Conservation (phyloP, 2,113 vertebrate genomes). For the Corapipo altera region DNA sequence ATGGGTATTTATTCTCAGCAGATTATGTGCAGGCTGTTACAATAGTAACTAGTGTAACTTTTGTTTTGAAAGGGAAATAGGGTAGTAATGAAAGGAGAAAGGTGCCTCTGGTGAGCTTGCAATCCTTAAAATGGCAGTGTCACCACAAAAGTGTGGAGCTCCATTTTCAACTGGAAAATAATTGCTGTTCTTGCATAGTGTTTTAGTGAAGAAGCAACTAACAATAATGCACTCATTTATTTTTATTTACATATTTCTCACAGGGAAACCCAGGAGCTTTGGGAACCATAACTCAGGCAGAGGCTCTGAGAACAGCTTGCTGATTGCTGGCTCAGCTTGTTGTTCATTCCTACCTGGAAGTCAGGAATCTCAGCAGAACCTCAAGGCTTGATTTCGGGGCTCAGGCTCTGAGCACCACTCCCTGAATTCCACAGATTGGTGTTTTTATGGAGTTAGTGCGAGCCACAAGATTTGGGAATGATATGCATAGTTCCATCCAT, state of each 20-base stretch:
- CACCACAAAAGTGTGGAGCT: neutral
- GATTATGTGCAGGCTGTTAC: slow-evolving; percentile 18
- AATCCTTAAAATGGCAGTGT: neutral
- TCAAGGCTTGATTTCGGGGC: neutral
- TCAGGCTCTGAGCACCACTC: neutral
- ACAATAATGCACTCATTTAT: neutral
- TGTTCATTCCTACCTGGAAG: neutral
- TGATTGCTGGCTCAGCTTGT: neutral
- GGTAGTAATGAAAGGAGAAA: neutral
- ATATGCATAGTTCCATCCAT: neutral
- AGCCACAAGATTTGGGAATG: neutral
- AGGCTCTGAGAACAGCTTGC: neutral
- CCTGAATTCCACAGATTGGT: neutral
- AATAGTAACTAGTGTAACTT: neutral
- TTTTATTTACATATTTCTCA: neutral
- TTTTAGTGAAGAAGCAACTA: neutral
- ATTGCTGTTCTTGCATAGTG: neutral
- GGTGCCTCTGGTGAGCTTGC: neutral
- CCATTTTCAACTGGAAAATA: neutral
- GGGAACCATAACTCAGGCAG: neutral
- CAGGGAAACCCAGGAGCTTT: neutral
- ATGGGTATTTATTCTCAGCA: slow-evolving; percentile 50
- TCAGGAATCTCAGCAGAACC: neutral
- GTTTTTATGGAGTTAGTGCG: neutral
- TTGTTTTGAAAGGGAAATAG: neutral